Base-by-base conservation (phyloP, 1,140 invertebrate species). In the Lordiphosa collinella region DNA sequence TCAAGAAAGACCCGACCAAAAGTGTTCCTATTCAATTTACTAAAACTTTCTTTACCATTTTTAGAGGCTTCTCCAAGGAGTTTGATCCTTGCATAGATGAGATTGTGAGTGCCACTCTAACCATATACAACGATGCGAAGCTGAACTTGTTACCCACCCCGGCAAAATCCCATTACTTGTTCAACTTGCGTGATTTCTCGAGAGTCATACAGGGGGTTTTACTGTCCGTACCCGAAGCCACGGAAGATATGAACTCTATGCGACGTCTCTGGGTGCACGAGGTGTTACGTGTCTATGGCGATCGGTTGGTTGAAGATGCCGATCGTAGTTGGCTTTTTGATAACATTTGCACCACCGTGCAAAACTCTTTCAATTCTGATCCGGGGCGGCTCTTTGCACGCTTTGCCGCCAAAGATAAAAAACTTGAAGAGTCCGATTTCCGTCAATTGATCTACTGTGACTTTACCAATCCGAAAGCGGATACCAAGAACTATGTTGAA, bases 211-310 rank as follows among this genome's bases (percentile, higher is more conserved):
- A 98, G 93, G 97, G 98, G 31, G 94, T 99, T 0, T 89, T 98
- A 9, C 89, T 99, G 7, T 98, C 97, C 0, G 95, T 96, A 2
- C 97, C 97, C 0, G 96, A 98, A 90, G 95, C 96, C 7, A 97
- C 96, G 79, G 94, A 96, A 71, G 94, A 96, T 56, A 90, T 96
- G n/a, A 91, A 93, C 5, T 93, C 94, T 3, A 96, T 99, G 92
- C 97, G 98, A 84, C 91, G 96, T 51, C 90, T 98, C 0, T 99
- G 97, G 97, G 93, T 98, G 7, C 97, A 99, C 87, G 97, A 99
- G 90, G 94, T 97, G 47, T 90, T 97, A 53, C 92, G 98, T 18
- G 97, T 99, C 2, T 99, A 97, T 89, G 96, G 96, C 51, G 98
- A 99, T 90, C 93, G 97, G 59, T 90, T 99, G 14, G 93, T 97